These are phyloP conservation scores for Psococerastis gibbosa DNA, from an alignment of 2,888 invertebrate species.

Conservation along the genomic window DNA sequence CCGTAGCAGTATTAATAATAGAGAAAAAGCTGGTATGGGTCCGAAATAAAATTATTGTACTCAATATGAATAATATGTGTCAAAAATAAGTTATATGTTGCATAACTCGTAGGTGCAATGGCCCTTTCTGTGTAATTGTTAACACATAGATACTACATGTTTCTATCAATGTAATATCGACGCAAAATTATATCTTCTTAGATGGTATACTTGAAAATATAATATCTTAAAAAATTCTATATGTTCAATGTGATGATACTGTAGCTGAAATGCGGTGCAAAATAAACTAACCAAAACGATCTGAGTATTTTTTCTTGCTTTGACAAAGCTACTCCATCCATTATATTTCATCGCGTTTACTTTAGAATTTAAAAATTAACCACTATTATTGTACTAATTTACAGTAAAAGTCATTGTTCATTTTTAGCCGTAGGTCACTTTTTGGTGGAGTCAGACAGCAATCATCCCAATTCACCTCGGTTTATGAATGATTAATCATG, in stretches of 20 bases:
- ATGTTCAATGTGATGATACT: conserved; percentile 14
- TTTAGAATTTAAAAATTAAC: too few relatives aligned
- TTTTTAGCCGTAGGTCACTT: too few relatives aligned
- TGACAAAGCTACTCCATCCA: too few relatives aligned
- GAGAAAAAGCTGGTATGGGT: conserved; percentile 22
- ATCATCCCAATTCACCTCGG: too few relatives aligned
- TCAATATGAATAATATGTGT: conserved; percentile 9
- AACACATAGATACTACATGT: conserved; percentile 13
- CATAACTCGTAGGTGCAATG: conserved; percentile 1
- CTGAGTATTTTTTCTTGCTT: neutral
- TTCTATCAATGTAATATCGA: conserved; percentile 12
- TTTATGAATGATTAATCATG: too few relatives aligned
- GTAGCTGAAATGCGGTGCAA: conserved; percentile 18
- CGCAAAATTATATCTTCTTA: conserved; percentile 14
- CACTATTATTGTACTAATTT: too few relatives aligned
- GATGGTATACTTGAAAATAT: conserved; percentile 16
- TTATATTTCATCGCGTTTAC: too few relatives aligned
- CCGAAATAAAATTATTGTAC: conserved; percentile 17
- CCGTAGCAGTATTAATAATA: too few relatives aligned
- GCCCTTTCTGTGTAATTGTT: conserved; percentile 9
- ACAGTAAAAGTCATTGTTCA: too few relatives aligned
- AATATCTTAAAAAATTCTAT: neutral
- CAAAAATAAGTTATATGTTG: conserved; percentile 12
- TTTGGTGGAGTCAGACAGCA: too few relatives aligned
- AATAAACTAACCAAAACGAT: neutral